A percentile compares a stretch with the other conserved stretches of the same genome.
These are phyloP conservation scores for Hystrix brachyura DNA, from an alignment of 2,113 vertebrate genomes.

Conservation along the genomic window DNA sequence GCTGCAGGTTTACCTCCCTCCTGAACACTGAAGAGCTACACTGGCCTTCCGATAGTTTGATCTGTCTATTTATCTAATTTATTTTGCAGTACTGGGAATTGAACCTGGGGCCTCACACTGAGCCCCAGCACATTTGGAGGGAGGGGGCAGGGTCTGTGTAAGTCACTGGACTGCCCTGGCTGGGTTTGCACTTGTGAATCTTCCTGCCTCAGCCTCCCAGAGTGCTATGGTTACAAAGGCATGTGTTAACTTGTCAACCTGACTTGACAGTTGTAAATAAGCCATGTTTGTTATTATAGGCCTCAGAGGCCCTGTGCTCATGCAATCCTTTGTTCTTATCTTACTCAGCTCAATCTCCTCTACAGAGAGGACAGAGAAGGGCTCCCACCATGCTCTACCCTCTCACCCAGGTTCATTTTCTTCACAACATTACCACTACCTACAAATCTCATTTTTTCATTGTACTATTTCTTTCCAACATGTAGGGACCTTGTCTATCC, in stretches of 20 bases:
- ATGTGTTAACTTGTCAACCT: too few species aligned
- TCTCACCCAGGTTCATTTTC: neutral
- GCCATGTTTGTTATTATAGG: neutral
- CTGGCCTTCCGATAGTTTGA: neutral
- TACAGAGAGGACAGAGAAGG: neutral
- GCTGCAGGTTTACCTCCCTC: neutral
- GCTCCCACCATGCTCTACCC: neutral
- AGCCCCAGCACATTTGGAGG: too few species aligned
- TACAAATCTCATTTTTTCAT: constrained; percentile 2
- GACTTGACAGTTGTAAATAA: neutral
- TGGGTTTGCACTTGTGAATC: too few species aligned
- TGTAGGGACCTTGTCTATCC: neutral
- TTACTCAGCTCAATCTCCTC: neutral
- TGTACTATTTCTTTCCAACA: neutral
- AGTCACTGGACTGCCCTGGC: too few species aligned
- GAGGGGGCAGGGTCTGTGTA: too few species aligned
- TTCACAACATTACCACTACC: neutral
- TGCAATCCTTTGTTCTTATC: neutral
- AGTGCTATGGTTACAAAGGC: too few species aligned
- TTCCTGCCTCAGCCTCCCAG: too few species aligned
- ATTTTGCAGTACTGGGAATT: too few species aligned
- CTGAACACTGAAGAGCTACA: neutral
- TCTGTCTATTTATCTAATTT: too few species aligned
- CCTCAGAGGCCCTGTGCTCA: neutral
- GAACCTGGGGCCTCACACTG: too few species aligned